Evolutionary conservation across 2,113 vertebrate species (phyloP), one percentile per base, ranked within the genome.

Genomic region (Thamnaconus septentrionalis): DNA sequence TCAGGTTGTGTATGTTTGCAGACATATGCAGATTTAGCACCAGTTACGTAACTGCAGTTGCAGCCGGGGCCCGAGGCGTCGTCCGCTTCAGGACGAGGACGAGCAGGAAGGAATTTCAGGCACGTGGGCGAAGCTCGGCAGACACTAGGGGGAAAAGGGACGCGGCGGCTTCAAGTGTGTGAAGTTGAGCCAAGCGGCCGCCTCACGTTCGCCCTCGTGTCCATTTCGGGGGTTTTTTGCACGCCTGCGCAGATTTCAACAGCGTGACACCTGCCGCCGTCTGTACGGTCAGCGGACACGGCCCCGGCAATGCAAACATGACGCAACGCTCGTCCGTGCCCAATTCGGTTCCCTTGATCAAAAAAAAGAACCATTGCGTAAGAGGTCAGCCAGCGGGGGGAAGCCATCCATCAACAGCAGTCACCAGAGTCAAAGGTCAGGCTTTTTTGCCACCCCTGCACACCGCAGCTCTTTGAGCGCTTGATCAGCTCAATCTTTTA

Each of bases 401-500:
- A 58, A 51, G 66, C 18, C 8, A 18, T 79, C 8, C 40, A 9
- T 62, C 46, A 62, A 6, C 42, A 6, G 5, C 39, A 4, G 39
- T 64, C 10, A 72, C 59, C 77, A 83, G 76, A 52, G 66, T 52
- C 56, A 61, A 75, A 79, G 64, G 57, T 61, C 40, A 65, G 66
- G 79, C 82, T 72, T 79, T 79, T 69, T 56, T 75, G 68, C 67
- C 18, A n/a, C 50, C 57, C 8, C n/a, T 44, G 50, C 64, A 59
- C 5, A 55, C 63, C 67, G 40, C 53, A 46, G 43, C 57, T 8
- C 44, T 10, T 4, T 48, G 18, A 31, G 18, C 2, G 18, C 18
- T 31, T 31, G 18, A 31, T 31, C 18, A 31, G 18, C 18, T 31
- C 18, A 31, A 31, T 31, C 18, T 31, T 31, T 31, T 31, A 31